Evolutionary conservation across 2,113 vertebrate species (phyloP).

Genomic region (Neotoma lepida): DNA sequence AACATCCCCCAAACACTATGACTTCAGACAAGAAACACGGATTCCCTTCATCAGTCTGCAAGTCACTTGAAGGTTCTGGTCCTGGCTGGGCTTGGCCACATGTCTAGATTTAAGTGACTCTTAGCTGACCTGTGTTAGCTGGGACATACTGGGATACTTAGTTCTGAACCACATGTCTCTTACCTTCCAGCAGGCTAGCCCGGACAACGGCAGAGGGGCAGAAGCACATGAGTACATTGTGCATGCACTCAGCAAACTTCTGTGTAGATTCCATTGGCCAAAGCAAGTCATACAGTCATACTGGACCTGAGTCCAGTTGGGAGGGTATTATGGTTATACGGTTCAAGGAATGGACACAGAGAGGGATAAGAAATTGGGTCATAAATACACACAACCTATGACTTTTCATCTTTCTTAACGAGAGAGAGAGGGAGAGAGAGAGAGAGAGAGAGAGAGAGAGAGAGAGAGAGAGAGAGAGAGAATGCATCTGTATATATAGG

Average conservation of each 20-base stretch:
- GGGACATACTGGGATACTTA: not conserved
- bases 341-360: not conserved
- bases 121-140: not conserved
- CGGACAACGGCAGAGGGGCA: not conserved
- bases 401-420: not conserved
- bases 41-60: not conserved
- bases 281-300: not conserved
- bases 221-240: not conserved
- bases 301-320: not conserved
- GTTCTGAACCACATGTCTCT: not conserved
- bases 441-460: not conserved
- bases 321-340: accelerated
- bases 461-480: not conserved
- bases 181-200: not conserved
- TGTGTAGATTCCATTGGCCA: not conserved
- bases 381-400: not conserved
- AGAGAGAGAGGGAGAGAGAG: not conserved
- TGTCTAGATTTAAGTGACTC: not conserved
- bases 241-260: not conserved
- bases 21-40: not conserved
- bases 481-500: not conserved
- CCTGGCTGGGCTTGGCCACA: not conserved
- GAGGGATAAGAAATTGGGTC: not conserved
- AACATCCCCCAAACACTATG: not conserved
- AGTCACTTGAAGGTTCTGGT: not conserved